Evolutionary conservation across 1,140 invertebrate species (phyloP).

Genomic region (Zaprionus gabonicus): DNA sequence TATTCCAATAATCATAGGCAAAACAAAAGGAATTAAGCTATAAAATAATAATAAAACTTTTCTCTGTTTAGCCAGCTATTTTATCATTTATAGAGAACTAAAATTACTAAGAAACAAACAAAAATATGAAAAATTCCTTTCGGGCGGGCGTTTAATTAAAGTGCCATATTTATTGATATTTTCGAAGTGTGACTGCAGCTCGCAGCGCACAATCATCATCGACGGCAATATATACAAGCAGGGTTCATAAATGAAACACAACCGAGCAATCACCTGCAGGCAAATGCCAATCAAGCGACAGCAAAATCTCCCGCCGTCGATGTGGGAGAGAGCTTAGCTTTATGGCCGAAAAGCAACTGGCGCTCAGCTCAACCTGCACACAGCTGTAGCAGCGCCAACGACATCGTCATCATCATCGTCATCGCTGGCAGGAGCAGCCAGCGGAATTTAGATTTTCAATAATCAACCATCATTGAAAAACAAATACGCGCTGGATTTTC

Average conservation of each 20-base stretch:
- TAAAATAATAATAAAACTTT: too few species aligned
- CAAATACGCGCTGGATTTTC: conserved; percentile 76
- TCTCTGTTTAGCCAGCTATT: too few species aligned
- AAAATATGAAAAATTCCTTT: too few species aligned
- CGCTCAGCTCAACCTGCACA: conserved; percentile 22
- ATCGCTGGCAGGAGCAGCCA: conserved; percentile 34
- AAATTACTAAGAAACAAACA: too few species aligned
- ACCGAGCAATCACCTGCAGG: conserved; percentile 75
- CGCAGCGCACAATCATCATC: conserved; percentile 5
- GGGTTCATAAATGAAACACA: conserved; percentile 76
- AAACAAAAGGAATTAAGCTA: too few species aligned
- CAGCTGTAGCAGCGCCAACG: conserved; percentile 26
- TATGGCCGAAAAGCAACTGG: conserved; percentile 61
- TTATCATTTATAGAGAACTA: too few species aligned
- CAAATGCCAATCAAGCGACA: conserved; percentile 75
- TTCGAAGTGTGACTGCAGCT: conserved; percentile 7
- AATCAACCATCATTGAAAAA: conserved; percentile 83
- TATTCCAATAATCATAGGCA: too few species aligned
- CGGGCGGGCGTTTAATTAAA: conserved; percentile 45
- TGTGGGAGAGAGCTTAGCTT: conserved; percentile 65
- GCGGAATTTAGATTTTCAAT: conserved; percentile 81
- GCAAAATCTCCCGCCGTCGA: conserved; percentile 47
- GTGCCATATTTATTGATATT: neutral
- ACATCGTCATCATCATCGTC: conserved; percentile 47
- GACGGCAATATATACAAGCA: conserved; percentile 27